Evolutionary conservation across 2,888 invertebrate genomes (phyloP).

Genomic region (Cacoxenus indagator): DNA sequence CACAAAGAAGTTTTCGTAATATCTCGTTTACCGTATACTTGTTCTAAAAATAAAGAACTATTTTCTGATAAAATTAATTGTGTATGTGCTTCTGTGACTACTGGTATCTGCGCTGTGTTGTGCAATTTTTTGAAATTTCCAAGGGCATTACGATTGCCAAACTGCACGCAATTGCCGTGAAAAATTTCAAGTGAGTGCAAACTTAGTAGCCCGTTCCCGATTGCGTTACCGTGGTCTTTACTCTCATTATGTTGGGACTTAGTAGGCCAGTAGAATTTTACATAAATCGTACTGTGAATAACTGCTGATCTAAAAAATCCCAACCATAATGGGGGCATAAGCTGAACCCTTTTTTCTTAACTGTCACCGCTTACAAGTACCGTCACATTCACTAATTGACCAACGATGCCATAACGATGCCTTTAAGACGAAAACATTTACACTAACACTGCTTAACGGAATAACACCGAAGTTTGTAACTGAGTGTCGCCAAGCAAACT

Average conservation of each 20-base stretch:
- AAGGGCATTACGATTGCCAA: constrained; percentile 60
- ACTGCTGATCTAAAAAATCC: constrained; percentile 72
- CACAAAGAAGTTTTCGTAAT: neutral
- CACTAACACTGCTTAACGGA: neutral
- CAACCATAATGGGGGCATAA: constrained; percentile 67
- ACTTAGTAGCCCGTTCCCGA: constrained; percentile 13
- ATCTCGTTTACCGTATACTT: too few species aligned
- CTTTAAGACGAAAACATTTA: neutral
- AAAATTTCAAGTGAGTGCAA: constrained; percentile 64
- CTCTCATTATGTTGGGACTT: constrained; percentile 71
- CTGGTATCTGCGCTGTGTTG: constrained; percentile 39
- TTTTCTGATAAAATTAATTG: neutral
- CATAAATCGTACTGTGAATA: constrained; percentile 47
- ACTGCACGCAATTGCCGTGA: constrained; percentile 53
- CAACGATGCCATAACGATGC: too few species aligned
- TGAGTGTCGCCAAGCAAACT: neutral
- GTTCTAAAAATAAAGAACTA: neutral
- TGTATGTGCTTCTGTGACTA: neutral
- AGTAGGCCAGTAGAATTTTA: constrained; percentile 70
- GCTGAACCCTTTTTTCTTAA: neutral
- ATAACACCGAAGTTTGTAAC: neutral
- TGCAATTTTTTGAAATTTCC: constrained; percentile 66
- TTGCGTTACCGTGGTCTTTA: constrained; percentile 46
- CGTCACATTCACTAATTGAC: neutral
- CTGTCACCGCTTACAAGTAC: too few species aligned